Evolutionary conservation across 2,113 vertebrate genomes (phyloP).

Genomic region (Ornithorhynchus anatinus): DNA sequence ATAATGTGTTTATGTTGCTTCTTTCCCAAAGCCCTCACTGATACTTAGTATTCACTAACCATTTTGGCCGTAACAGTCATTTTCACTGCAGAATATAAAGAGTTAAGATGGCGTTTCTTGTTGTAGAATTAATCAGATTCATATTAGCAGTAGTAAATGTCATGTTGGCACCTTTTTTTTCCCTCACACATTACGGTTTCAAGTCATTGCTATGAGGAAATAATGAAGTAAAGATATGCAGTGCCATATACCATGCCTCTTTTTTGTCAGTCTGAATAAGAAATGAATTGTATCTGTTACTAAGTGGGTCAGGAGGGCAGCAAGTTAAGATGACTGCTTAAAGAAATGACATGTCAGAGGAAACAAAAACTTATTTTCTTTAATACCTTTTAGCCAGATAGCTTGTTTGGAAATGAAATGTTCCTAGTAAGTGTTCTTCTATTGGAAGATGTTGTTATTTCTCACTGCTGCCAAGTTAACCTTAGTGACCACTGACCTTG

Average conservation of each 20-base stretch:
- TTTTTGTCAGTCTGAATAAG: constrained; percentile 92
- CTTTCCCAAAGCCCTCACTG: constrained; percentile 32
- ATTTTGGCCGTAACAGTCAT: constrained; percentile 29
- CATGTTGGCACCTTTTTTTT: constrained; percentile 87
- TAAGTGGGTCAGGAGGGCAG: constrained; percentile 78
- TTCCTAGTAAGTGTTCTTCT: constrained; percentile 13
- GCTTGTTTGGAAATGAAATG: constrained; percentile 55
- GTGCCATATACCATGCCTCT: constrained; percentile 88
- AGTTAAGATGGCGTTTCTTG: constrained; percentile 81
- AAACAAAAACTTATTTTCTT: constrained; percentile 67
- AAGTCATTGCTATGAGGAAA: constrained; percentile 81
- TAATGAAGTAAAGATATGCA: constrained; percentile 96
- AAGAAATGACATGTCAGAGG: constrained; percentile 76
- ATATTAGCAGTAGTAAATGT: constrained; percentile 91
- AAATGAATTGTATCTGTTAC: constrained; percentile 91
- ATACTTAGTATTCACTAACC: constrained; percentile 34
- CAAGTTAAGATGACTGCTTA: constrained; percentile 72
- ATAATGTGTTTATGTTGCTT: constrained; percentile 44
- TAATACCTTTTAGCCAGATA: constrained; percentile 56
- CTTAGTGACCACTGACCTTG: constrained; percentile 35
- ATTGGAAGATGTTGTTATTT: constrained; percentile 17
- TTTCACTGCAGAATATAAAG: constrained; percentile 66
- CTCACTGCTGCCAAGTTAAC: constrained; percentile 49
- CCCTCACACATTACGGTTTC: constrained; percentile 83
- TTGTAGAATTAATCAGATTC: constrained; percentile 89